phyloP scores from a whole-genome alignment of 2,888 invertebrate genomes.

The Arrhopalites spinosus region DNA sequence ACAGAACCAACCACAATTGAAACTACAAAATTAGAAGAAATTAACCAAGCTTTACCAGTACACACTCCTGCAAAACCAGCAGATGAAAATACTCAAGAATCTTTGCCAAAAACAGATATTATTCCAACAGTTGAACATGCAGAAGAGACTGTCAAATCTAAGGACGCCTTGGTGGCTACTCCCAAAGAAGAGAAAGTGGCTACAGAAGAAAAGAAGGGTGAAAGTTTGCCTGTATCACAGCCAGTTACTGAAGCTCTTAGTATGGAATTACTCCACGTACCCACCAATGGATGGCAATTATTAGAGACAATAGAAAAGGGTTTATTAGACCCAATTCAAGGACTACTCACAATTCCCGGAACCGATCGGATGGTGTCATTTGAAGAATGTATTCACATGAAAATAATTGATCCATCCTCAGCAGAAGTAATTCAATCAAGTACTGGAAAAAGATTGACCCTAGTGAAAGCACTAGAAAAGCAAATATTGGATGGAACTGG shows the following conservation, averaged over 20 bases:
- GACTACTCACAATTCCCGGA: conserved; percentile 82
- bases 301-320: conserved; percentile 81
- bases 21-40: too few relatives aligned
- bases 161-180: too few relatives aligned
- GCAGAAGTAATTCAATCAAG: conserved; percentile 80
- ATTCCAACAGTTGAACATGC: too few relatives aligned
- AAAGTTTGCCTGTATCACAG: too few relatives aligned
- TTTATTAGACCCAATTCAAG: conserved; percentile 80
- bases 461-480: conserved; percentile 76
- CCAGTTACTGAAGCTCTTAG: not conserved
- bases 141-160: too few relatives aligned
- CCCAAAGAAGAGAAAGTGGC: not conserved
- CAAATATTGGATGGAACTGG: conserved; percentile 78
- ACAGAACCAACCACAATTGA: too few relatives aligned
- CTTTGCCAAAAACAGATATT: too few relatives aligned
- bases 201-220: not conserved
- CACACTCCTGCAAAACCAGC: not conserved
- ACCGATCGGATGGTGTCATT: conserved; percentile 83
- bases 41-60: too few relatives aligned
- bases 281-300: conserved; percentile 81
- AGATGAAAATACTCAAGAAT: not conserved
- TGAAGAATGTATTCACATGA: conserved; percentile 82
- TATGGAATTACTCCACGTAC: conserved; percentile 71
- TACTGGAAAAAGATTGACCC: conserved; percentile 67
- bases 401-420: conserved; percentile 83